Base-by-base conservation (phyloP, 1,140 invertebrate genomes). In the Ooceraea biroi region DNA sequence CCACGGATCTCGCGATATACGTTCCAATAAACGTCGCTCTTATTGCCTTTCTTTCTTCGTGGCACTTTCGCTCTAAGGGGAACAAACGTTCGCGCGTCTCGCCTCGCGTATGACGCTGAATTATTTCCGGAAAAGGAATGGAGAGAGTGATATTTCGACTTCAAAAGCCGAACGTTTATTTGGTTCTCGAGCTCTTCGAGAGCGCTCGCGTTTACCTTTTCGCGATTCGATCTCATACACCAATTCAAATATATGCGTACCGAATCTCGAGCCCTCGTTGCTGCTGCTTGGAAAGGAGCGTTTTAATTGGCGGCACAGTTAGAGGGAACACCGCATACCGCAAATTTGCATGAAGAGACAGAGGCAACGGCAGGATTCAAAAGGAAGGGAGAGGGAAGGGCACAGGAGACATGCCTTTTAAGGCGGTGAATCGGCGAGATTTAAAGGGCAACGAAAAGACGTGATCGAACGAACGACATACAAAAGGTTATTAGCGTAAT, bases 281-380 rank as follows among this genome's bases (percentile, higher is more conserved):
- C 48, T 11, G 19, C 30, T 19, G 76, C 91, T 92, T 85, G 86
- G 90, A 93, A 93, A 93, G 93, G 92, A 91, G 91, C 86, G 88
- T 93, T 93, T 94, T 94, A 94, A 94, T 94, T 94, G 93, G 92
- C 91, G 88, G 87, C 82, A 83, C 84, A 63, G 84, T 71, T 60
- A 68, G 69, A 88, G 85, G 25, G 63, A 73, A 61, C 85, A 27
- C 71, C 50, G 69, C 80, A 63, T 74, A 86, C 48, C 58, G 82
- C 85, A 66, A 87, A 88, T 89, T 89, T 89, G 87, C 87, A 88
- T 89, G 76, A 52, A 22, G 10, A 48, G 57, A 10, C 52, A 25
- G 27, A 10, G 44, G 22, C 17, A 14, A 48, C 44, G 14, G 27
- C 25, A 83, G 72, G 52, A 77, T 19, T 55, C 69, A 83, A 82